Evolutionary conservation across 2,797 vertebrate genomes (phyloP).

Genomic region (Pseudochirops cupreus): DNA sequence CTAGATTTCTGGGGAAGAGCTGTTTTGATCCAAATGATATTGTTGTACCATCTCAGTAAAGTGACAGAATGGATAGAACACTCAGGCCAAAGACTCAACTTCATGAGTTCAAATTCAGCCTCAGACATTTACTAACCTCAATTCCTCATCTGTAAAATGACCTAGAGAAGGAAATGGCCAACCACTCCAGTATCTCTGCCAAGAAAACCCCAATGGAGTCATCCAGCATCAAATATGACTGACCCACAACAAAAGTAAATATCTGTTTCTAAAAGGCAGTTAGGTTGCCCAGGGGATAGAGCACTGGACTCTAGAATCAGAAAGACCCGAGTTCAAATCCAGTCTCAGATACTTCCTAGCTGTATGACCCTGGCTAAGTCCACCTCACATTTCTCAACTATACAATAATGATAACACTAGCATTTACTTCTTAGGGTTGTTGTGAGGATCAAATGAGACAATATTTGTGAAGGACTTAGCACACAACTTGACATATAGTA

Average conservation of each 20-base stretch:
- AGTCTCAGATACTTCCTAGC: neutral
- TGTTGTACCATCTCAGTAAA: neutral
- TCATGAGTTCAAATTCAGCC: neutral
- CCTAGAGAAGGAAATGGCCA: neutral
- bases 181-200: neutral
- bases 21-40: neutral
- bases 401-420: neutral
- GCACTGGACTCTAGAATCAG: neutral
- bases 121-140: neutral
- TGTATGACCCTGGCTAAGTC: neutral
- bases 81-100: neutral
- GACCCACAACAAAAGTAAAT: neutral
- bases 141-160: neutral
- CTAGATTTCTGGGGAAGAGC: neutral
- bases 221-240: neutral
- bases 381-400: neutral
- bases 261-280: neutral
- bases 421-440: neutral
- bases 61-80: neutral
- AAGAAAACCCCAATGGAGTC: neutral
- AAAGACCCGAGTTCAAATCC: neutral
- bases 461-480: neutral
- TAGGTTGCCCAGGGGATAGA: neutral
- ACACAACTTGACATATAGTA: neutral
- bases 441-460: neutral